Evolutionary conservation across 2,797 vertebrate species (phyloP), one percentile per base, ranked within the genome.

Genomic region (Amblyraja radiata): DNA sequence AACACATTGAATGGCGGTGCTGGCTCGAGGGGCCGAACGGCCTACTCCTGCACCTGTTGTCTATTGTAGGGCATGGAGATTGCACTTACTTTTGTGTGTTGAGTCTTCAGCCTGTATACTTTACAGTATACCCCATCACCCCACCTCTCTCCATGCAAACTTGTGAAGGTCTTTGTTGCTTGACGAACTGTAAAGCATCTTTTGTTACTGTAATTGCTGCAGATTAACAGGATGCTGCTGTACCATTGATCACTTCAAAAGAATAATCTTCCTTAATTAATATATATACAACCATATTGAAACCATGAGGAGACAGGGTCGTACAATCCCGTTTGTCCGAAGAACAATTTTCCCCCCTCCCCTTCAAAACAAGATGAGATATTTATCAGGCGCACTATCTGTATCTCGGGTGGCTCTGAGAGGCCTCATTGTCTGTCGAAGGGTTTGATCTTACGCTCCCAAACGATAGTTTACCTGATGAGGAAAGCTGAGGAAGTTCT

Each of bases 401-500:
- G 23, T 95, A 94, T 97, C 95, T 94, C 96, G 95, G 95, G 95
- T 95, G 96, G 96, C 94, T 96, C 95, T 94, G 96, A 94, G 94
- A 96, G 96, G 95, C 96, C 95, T 95, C 95, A 96, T 95, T 95
- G 95, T 96, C 96, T 91, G 95, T 95, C 96, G 96, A 96, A 97
- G 96, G 95, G 96, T 95, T 97, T 97, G 96, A 97, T 97, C 96
- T 97, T 95, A 94, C 94, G 94, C 95, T 95, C 94, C 94, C 95
- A 96, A 96, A 96, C 95, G 95, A 96, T 95, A 95, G 96, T 96
- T 95, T 96, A 95, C 96, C 96, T 95, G 95, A 95, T 94, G 94
- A 95, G 94, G 97, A 97, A 97, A 97, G 95, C 96, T 94, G 95
- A 97, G 96, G 96, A 96, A 96, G 96, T 96, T 92, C 96, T 96